Percentiles rank a stretch among this genome's conserved stretches.
Conservation (phyloP, 2,113 vertebrate genomes). For the Falco punctatus region DNA sequence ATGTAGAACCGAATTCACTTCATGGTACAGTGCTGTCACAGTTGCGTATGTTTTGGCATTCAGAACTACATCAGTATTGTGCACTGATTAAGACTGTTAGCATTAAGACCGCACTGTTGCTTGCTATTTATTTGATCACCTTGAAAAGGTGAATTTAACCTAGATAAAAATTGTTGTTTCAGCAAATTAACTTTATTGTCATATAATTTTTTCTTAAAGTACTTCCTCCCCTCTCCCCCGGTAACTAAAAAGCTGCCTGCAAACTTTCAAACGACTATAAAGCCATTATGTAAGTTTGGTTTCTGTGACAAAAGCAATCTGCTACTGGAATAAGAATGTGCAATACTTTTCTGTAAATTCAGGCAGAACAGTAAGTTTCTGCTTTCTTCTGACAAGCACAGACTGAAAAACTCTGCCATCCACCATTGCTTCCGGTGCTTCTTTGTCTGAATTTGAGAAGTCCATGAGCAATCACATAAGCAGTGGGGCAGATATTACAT, state of each 20-base stretch:
- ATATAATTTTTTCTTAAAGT: background rate
- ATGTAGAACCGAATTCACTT: background rate
- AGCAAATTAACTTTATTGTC: background rate
- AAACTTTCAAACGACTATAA: background rate
- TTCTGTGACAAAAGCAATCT: background rate
- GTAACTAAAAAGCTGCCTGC: background rate
- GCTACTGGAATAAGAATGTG: background rate
- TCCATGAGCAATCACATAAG: background rate
- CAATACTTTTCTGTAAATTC: background rate
- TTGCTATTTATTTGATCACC: background rate
- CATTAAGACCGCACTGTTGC: background rate
- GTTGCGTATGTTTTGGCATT: background rate
- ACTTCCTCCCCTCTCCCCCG: too few relatives aligned
- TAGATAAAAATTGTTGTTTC: background rate
- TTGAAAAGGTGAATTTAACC: slow-evolving; percentile 1
- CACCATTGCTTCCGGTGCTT: background rate
- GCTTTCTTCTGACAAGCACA: background rate
- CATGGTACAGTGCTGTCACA: background rate
- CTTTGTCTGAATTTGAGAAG: background rate
- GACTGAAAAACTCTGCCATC: background rate
- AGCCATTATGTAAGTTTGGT: background rate
- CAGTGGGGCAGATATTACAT: background rate
- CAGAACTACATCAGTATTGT: background rate
- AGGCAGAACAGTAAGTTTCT: background rate
- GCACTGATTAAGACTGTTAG: background rate